phyloP scores from a whole-genome alignment of 2,797 vertebrate species.

The Ceryle rudis region DNA sequence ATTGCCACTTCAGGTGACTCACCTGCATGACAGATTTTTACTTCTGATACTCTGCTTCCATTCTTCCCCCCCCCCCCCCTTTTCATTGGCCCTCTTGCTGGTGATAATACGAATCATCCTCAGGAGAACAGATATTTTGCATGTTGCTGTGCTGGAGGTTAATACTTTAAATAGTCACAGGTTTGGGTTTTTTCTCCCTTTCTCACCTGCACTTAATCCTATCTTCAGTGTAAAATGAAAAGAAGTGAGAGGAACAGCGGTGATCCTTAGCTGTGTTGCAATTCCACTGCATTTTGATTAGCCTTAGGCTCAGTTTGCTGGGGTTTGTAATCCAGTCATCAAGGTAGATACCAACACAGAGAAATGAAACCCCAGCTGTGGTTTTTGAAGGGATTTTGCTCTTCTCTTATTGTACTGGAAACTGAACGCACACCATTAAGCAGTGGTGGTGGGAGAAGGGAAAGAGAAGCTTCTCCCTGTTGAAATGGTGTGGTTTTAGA shows the following conservation, averaged over 20 bases:
- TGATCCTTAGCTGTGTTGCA: background rate
- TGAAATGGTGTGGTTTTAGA: background rate
- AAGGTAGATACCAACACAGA: slow-evolving; percentile 15
- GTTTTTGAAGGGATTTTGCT: background rate
- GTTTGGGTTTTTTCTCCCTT: background rate
- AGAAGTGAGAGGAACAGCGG: background rate
- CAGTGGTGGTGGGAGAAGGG: background rate
- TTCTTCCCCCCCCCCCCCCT: background rate
- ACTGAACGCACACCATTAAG: background rate
- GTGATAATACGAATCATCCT: background rate
- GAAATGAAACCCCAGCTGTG: background rate
- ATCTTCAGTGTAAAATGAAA: slow-evolving; percentile 29
- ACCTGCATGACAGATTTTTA: background rate
- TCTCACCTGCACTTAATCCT: slow-evolving; percentile 29
- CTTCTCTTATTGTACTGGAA: background rate
- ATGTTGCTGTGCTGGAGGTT: background rate
- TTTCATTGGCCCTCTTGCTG: background rate
- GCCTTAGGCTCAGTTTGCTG: slow-evolving; percentile 19
- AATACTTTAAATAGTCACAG: slow-evolving; percentile 39
- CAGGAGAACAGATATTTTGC: background rate
- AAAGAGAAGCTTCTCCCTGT: background rate
- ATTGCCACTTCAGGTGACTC: background rate
- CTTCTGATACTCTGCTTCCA: background rate
- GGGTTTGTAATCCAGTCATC: slow-evolving; percentile 18
- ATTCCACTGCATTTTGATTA: slow-evolving; percentile 30